phyloP scores from a whole-genome alignment of 1,140 invertebrate species.

The Ostrea denselamellosa region DNA sequence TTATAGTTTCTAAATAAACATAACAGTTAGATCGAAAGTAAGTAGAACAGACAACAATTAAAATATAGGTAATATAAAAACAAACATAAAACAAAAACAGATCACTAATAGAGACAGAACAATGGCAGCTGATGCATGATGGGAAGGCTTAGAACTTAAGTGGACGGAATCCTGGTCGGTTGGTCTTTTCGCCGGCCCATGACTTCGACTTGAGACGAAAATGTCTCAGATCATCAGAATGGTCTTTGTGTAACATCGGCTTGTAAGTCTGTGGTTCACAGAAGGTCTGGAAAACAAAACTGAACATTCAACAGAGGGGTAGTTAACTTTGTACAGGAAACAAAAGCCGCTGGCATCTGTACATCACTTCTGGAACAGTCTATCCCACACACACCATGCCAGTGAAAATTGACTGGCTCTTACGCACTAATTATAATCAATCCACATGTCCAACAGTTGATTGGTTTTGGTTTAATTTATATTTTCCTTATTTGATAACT shows the following conservation, averaged over 20 bases:
- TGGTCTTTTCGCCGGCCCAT: slow-evolving; percentile 74
- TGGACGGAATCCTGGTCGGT: slow-evolving; percentile 65
- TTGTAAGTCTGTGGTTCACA: slow-evolving; percentile 89
- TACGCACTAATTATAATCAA: too few species aligned
- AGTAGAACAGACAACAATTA: slow-evolving; percentile 26
- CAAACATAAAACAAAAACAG: slow-evolving; percentile 34
- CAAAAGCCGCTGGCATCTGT: too few species aligned
- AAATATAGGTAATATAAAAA: slow-evolving; percentile 11
- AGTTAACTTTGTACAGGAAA: too few species aligned
- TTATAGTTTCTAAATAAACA: slow-evolving; percentile 1
- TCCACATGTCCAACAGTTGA: too few species aligned
- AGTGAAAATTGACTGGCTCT: too few species aligned
- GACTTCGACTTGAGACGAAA: slow-evolving; percentile 90
- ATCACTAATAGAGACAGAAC: slow-evolving; percentile 21
- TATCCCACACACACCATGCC: too few species aligned
- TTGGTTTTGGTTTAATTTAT: too few species aligned
- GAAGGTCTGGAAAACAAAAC: slow-evolving; percentile 78
- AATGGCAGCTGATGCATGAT: neutral
- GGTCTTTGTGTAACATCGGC: slow-evolving; percentile 88
- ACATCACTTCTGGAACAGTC: too few species aligned
- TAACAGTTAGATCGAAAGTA: slow-evolving; percentile 26
- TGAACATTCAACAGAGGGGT: too few species aligned
- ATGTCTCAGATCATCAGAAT: slow-evolving; percentile 85
- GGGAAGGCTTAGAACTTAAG: slow-evolving; percentile 66
- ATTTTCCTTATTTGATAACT: too few species aligned